phyloP scores from a whole-genome alignment of 2,888 invertebrate species.

The Limnephilus lunatus region DNA sequence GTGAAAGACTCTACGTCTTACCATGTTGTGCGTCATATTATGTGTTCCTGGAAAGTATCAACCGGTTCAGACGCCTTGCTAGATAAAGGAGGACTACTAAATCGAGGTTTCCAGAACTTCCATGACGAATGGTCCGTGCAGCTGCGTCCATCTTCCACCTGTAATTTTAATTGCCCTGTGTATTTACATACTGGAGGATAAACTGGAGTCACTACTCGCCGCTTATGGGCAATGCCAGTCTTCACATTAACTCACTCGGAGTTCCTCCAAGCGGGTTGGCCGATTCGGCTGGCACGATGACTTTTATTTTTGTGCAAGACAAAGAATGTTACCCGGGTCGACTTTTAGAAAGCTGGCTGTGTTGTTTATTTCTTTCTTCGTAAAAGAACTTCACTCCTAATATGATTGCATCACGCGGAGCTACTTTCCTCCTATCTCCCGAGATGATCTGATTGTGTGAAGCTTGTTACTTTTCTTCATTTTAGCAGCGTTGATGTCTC shows the following conservation, averaged over 20 bases:
- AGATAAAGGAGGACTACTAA: background rate
- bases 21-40: background rate
- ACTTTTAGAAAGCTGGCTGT: conserved; percentile 59
- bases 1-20: background rate
- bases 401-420: conserved; percentile 46
- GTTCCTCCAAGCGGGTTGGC: conserved; percentile 15
- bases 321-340: conserved; percentile 55
- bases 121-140: conserved; percentile 16
- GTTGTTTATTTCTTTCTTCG: conserved; percentile 41
- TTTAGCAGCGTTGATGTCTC: conserved; percentile 25
- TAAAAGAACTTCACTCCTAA: conserved; percentile 43
- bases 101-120: background rate
- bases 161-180: conserved; percentile 54
- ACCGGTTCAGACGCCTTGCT: background rate
- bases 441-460: conserved; percentile 29
- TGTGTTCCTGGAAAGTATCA: background rate
- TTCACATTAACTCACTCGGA: conserved; percentile 28
- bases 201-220: background rate
- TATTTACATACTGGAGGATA: conserved; percentile 53
- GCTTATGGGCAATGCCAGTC: conserved; percentile 40
- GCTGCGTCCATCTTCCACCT: conserved; percentile 42
- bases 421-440: conserved; percentile 48
- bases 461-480: conserved; percentile 20
- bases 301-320: conserved; percentile 57
- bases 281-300: conserved; percentile 48